Conservation (phyloP, 2,888 invertebrate genomes). For the Ophraella communa region DNA sequence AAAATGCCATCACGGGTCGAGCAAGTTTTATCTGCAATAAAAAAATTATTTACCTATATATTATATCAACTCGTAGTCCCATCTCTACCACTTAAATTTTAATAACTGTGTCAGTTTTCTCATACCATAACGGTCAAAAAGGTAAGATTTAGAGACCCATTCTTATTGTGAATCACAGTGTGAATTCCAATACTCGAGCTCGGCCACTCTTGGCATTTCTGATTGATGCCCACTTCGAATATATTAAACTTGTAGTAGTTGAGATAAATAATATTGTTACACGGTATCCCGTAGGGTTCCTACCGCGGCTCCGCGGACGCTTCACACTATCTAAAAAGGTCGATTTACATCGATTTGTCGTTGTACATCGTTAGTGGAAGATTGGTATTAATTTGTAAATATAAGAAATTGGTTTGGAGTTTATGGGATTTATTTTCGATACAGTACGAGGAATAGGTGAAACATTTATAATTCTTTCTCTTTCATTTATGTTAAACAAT, state of each 20-base stretch:
- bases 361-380: neutral
- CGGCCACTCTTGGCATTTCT: slow-evolving; percentile 28
- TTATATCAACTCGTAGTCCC: neutral
- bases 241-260: slow-evolving; percentile 55
- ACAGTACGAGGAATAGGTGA: neutral
- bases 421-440: neutral
- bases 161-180: slow-evolving; percentile 44
- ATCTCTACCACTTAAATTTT: slow-evolving; percentile 29
- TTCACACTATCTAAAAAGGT: slow-evolving; percentile 57
- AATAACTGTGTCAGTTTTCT: slow-evolving; percentile 35
- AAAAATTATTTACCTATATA: neutral
- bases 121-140: slow-evolving; percentile 32
- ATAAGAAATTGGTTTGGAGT: neutral
- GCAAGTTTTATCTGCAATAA: neutral
- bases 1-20: too few species aligned
- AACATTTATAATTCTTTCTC: neutral
- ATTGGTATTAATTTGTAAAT: slow-evolving; percentile 8
- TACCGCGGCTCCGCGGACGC: slow-evolving; percentile 54
- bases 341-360: slow-evolving; percentile 3
- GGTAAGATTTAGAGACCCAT: slow-evolving; percentile 39
- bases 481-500: too few species aligned
- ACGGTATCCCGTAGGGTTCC: slow-evolving; percentile 54
- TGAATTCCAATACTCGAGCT: slow-evolving; percentile 43
- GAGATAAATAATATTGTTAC: slow-evolving; percentile 58
- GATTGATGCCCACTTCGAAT: slow-evolving; percentile 50